A percentile compares a stretch with the other conserved stretches of the same genome.
Conservation (phyloP, 2,113 vertebrate genomes). For the Amblyornis subalaris region DNA sequence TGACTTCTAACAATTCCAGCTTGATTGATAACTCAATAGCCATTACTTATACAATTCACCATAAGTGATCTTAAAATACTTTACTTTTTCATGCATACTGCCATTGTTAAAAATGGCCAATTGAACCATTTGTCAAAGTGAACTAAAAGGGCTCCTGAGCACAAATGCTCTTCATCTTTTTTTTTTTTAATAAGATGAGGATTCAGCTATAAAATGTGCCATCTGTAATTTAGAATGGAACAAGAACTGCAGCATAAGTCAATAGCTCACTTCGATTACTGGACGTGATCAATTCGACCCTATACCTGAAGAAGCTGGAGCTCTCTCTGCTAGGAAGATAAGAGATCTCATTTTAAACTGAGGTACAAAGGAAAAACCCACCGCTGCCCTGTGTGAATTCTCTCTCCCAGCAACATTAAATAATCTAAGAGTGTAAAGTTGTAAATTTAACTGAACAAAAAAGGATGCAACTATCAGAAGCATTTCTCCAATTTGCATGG, state of each 20-base stretch:
- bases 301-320: neutral
- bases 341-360: neutral
- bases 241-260: neutral
- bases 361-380: neutral
- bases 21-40: constrained; percentile 61
- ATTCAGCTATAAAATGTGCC: neutral
- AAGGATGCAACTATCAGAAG: neutral
- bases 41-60: constrained; percentile 54
- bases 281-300: constrained; percentile 8
- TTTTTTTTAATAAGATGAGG: neutral
- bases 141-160: constrained; percentile 39
- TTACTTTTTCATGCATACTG: constrained; percentile 43
- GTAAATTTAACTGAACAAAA: neutral
- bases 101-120: constrained; percentile 48
- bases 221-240: constrained; percentile 18
- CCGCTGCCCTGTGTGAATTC: neutral
- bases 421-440: neutral
- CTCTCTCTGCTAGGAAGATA: neutral
- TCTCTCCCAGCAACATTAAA: neutral
- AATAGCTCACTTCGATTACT: neutral
- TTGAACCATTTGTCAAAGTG: constrained; percentile 52
- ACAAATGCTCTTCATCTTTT: constrained; percentile 26
- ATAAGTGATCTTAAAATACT: constrained; percentile 60
- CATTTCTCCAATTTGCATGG: neutral
- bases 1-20: constrained; percentile 7